Percentiles rank a stretch among this genome's conserved stretches.
These are phyloP conservation scores for Drosophila anomalipes DNA, from an alignment of 2,888 invertebrate genomes.

Conservation along the genomic window DNA sequence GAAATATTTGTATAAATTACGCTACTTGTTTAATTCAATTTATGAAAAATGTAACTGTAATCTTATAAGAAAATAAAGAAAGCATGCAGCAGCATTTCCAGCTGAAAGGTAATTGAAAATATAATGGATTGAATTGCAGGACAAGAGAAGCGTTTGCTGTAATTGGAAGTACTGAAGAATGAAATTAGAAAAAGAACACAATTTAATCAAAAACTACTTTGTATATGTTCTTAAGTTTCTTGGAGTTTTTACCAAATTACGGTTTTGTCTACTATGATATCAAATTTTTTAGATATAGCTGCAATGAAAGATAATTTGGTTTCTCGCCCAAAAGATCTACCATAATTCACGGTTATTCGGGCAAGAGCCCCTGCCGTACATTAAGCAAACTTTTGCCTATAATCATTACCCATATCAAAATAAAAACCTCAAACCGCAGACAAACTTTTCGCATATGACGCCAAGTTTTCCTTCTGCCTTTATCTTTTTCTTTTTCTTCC, in stretches of 20 bases:
- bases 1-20: neutral
- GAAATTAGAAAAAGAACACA: neutral
- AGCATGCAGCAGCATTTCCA: neutral
- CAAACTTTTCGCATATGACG: constrained; percentile 78
- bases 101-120: neutral
- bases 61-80: neutral
- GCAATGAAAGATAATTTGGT: constrained; percentile 30
- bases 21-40: neutral
- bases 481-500: constrained; percentile 10
- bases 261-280: neutral
- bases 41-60: neutral
- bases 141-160: neutral
- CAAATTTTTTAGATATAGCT: neutral
- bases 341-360: constrained; percentile 54
- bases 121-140: neutral
- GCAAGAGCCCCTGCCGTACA: constrained; percentile 46
- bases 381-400: constrained; percentile 68
- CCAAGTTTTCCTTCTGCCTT: constrained; percentile 64
- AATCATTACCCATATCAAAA: constrained; percentile 73
- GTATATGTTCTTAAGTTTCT: neutral
- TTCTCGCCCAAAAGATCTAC: constrained; percentile 15
- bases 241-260: neutral
- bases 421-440: constrained; percentile 65
- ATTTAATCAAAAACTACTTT: neutral
- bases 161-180: neutral